These are phyloP conservation scores for Apis cerana DNA, from an alignment of 1,140 invertebrate genomes.

Conservation along the genomic window DNA sequence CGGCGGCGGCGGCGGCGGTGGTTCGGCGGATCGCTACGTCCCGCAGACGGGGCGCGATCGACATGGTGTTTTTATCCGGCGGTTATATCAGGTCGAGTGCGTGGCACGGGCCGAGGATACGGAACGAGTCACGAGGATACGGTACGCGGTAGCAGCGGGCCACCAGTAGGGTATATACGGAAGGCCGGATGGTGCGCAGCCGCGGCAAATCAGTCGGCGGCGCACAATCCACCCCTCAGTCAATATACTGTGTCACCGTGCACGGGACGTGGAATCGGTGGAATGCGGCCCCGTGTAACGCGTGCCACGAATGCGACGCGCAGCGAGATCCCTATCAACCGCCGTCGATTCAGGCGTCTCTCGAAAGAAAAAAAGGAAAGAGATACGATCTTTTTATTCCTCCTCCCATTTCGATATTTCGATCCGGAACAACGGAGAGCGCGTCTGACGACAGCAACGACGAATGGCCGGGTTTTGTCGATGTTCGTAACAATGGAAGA, in stretches of 20 bases:
- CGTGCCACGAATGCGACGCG: conserved; percentile 10
- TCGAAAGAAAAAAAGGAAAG: too few relatives aligned
- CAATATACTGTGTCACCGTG: conserved; percentile 76
- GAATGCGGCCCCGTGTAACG: conserved; percentile 45
- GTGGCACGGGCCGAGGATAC: conserved; percentile 36
- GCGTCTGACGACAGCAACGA: background rate
- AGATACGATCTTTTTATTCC: too few relatives aligned
- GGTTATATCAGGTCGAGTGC: background rate
- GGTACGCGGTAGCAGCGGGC: conserved; percentile 44
- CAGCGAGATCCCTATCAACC: background rate
- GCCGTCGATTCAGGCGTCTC: too few relatives aligned
- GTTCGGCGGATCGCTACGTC: conserved; percentile 31
- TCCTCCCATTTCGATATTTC: background rate
- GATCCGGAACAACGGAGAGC: background rate
- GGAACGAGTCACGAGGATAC: conserved; percentile 44
- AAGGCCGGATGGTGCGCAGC: conserved; percentile 72
- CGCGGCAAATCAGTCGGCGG: conserved; percentile 75
- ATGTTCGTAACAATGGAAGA: background rate
- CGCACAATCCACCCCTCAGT: conserved; percentile 78
- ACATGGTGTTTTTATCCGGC: conserved; percentile 60
- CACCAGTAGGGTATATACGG: conserved; percentile 49
- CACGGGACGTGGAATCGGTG: conserved; percentile 46
- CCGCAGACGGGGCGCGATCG: conserved; percentile 60
- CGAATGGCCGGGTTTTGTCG: conserved; percentile 3
- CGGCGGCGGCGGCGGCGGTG: background rate